These are phyloP conservation scores for Chaetodon trifasciatus DNA, from an alignment of 2,797 vertebrate genomes.

Conservation along the genomic window DNA sequence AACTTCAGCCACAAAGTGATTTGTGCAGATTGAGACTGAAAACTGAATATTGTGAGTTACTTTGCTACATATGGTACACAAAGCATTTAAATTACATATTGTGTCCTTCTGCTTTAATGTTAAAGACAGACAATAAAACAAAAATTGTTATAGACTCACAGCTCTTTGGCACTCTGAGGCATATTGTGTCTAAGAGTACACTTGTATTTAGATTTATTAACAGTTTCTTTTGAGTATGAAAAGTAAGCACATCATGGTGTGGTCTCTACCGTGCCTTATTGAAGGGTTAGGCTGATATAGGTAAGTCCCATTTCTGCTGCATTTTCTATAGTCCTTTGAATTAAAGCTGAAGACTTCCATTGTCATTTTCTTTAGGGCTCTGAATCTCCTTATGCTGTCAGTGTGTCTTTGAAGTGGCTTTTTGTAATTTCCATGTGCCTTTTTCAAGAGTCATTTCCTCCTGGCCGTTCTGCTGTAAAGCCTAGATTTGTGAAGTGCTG, in stretches of 20 bases:
- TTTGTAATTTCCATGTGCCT: slow-evolving; percentile 44
- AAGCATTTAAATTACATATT: not conserved
- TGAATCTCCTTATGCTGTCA: slow-evolving; percentile 23
- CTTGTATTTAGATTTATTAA: not conserved
- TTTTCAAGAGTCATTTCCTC: slow-evolving; percentile 58
- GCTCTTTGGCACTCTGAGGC: not conserved
- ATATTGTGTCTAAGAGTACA: not conserved
- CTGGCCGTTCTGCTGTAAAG: slow-evolving; percentile 43
- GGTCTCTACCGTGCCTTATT: not conserved
- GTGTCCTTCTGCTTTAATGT: not conserved
- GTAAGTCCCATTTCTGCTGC: slow-evolving; percentile 1
- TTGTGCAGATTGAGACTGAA: slow-evolving; percentile 8
- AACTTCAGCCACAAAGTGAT: not conserved
- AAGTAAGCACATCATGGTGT: not conserved
- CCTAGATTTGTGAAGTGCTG: slow-evolving; percentile 58
- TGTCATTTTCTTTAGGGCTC: slow-evolving; percentile 53
- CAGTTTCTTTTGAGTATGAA: not conserved
- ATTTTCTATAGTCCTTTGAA: slow-evolving; percentile 46
- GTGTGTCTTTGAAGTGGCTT: slow-evolving; percentile 56
- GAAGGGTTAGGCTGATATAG: not conserved
- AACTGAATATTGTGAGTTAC: not conserved
- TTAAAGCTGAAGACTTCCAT: slow-evolving; percentile 39
- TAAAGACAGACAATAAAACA: not conserved
- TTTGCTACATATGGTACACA: not conserved
- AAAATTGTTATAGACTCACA: not conserved